phyloP scores from a whole-genome alignment of 2,888 invertebrate genomes.

The Sphinx pinastri region DNA sequence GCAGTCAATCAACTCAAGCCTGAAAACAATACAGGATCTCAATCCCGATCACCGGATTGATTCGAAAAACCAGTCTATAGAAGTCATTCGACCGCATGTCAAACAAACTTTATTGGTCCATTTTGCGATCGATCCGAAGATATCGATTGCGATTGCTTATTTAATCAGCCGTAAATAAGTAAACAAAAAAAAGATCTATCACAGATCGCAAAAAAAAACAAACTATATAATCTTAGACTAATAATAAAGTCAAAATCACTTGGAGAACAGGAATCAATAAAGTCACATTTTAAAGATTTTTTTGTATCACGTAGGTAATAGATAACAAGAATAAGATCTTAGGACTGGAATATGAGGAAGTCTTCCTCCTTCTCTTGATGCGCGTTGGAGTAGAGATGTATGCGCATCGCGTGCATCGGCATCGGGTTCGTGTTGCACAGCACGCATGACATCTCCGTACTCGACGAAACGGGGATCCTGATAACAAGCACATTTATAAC shows the following conservation, averaged over 20 bases:
- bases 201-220: background rate
- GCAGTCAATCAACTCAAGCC: too few species aligned
- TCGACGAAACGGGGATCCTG: conserved; percentile 60
- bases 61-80: too few species aligned
- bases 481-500: background rate
- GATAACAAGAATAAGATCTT: conserved; percentile 31
- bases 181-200: conserved; percentile 5
- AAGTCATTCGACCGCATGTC: too few species aligned
- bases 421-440: conserved; percentile 70
- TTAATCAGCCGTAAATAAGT: background rate
- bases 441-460: conserved; percentile 65
- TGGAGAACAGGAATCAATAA: background rate
- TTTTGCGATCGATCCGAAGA: too few species aligned
- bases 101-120: too few species aligned
- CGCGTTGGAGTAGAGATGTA: conserved; percentile 75
- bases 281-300: background rate
- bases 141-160: too few species aligned
- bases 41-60: too few species aligned
- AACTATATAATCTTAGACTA: background rate
- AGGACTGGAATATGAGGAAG: conserved; percentile 56
- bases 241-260: background rate
- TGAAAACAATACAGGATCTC: too few species aligned
- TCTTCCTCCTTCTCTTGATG: conserved; percentile 75
- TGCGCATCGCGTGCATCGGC: conserved; percentile 74
- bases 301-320: background rate